Conservation (phyloP, 2,888 invertebrate genomes). For the Hylaea fasciaria region DNA sequence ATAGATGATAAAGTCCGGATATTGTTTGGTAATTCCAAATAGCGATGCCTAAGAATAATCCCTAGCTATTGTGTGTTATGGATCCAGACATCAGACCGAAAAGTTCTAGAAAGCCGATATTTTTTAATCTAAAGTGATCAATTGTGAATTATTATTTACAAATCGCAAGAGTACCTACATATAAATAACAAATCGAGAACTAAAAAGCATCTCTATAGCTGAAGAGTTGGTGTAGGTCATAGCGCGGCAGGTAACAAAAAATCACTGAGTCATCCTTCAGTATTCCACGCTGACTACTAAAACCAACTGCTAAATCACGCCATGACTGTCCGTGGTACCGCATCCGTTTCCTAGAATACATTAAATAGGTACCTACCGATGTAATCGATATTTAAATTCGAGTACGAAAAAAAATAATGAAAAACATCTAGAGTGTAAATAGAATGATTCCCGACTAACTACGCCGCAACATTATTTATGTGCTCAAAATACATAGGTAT, state of each 20-base stretch:
- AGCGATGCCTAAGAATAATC: background rate
- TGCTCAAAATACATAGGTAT: constrained; percentile 67
- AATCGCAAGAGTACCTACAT: too few species aligned
- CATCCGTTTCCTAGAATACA: background rate
- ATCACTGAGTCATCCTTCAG: background rate
- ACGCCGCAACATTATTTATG: constrained; percentile 56
- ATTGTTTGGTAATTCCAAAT: background rate
- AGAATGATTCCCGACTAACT: constrained; percentile 52
- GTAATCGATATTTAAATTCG: background rate
- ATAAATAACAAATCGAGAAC: background rate
- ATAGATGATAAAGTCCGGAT: too few species aligned
- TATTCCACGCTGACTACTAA: background rate
- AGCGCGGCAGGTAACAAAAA: constrained; percentile 1
- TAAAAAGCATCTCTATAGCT: constrained; percentile 2
- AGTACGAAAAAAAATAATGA: background rate
- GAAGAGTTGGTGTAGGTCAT: constrained; percentile 9
- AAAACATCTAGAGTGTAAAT: constrained; percentile 31
- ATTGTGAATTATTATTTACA: too few species aligned
- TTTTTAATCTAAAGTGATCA: background rate
- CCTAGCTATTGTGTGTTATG: background rate
- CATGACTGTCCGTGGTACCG: background rate
- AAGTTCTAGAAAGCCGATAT: background rate
- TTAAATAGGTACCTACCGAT: background rate
- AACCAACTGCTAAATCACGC: background rate
- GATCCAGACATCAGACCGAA: background rate